Base-by-base conservation (phyloP, 2,888 invertebrate species). In the Eueremaeus valkanovi region DNA sequence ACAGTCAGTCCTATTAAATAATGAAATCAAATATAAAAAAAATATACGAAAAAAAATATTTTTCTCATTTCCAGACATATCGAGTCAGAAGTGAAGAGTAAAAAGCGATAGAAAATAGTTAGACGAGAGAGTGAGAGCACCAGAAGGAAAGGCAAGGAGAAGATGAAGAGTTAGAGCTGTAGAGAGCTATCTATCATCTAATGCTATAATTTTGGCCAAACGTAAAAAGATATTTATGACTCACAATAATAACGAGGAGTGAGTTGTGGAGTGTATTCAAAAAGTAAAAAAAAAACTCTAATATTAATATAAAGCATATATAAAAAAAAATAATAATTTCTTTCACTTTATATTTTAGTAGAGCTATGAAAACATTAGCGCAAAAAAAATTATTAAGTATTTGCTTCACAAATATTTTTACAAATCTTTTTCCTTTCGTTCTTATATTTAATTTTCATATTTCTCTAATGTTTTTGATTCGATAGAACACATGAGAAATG, bases 111-210 rank as follows among this genome's bases (percentile, higher is more conserved):
- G 51, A 21, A 18, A 42, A 3, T 21, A 18, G 51, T 51, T 18
- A 11, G 9, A 51, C 9, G 21, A 36, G 36, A 36, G 36, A 36
- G 36, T 36, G 5, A 36, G 36, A 5, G 11, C 36, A n/a, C n/a
- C n/a, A n/a, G n/a, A n/a, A n/a, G n/a, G n/a, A n/a, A n/a, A n/a
- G n/a, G n/a, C n/a, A n/a, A n/a, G n/a, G n/a, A n/a, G n/a, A n/a
- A n/a, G n/a, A 36, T 36, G 36, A 36, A 36, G 36, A 36, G 36
- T 36, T 36, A 36, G 36, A 36, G 36, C 5, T 18, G 18, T 6
- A n/a, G 51, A 51, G 21, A 51, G 51, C 51, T 51, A 51, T 51
- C 51, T 51, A 51, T 51, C 51, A 51, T 16, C 8, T 51, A 51
- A 21, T 51, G 51, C 51, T 51, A 51, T 51, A 6, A 51, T 51